phyloP scores from a whole-genome alignment of 2,113 vertebrate genomes.

The Crotalus horridus region DNA sequence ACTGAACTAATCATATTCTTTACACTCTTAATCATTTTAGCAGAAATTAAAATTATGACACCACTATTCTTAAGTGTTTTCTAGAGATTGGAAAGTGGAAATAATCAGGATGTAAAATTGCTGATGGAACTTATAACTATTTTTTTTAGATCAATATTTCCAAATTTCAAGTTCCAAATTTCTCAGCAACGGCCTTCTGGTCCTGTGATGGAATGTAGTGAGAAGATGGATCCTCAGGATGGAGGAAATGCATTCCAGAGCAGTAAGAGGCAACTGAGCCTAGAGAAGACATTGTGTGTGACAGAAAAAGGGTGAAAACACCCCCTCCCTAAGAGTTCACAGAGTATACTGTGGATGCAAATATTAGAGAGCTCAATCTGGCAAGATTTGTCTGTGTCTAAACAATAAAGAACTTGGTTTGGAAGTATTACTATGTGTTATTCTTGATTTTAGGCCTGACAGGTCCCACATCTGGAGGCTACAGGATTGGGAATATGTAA shows the following conservation, averaged over 20 bases:
- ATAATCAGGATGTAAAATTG: neutral
- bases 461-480: neutral
- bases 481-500: neutral
- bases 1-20: neutral
- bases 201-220: neutral
- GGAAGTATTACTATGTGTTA: neutral
- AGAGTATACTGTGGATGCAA: neutral
- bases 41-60: neutral
- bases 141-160: neutral
- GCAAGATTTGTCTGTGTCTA: neutral
- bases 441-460: neutral
- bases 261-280: too few species aligned
- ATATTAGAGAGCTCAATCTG: neutral
- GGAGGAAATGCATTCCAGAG: too few species aligned
- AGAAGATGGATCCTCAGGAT: too few species aligned
- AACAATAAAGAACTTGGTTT: neutral
- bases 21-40: neutral
- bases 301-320: too few species aligned
- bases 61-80: neutral
- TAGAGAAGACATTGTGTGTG: too few species aligned
- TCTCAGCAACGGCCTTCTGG: neutral
- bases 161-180: neutral
- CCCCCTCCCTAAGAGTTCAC: neutral
- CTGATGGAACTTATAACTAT: neutral
- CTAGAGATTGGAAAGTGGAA: neutral